A percentile compares a stretch with the other conserved stretches of the same genome.
Evolutionary conservation across 2,888 invertebrate genomes (phyloP).

Genomic region (Drosophila anceps): DNA sequence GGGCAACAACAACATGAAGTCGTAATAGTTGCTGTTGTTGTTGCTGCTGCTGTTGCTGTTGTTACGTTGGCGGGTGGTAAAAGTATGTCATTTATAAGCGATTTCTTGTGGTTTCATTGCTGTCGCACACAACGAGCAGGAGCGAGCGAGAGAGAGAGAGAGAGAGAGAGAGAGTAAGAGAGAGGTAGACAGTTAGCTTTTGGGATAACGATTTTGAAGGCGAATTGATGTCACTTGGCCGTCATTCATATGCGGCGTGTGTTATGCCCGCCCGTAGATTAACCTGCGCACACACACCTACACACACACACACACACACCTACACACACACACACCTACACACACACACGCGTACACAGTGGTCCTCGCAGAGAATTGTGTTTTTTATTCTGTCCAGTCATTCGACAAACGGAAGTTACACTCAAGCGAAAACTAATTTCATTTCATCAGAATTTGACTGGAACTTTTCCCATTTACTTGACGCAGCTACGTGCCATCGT

Average conservation of each 20-base stretch:
- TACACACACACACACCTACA: conserved; percentile 22
- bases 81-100: conserved; percentile 56
- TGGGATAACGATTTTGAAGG: conserved; percentile 56
- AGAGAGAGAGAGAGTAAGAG: not conserved
- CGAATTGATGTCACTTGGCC: conserved; percentile 68
- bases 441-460: conserved; percentile 74
- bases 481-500: conserved; percentile 66
- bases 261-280: conserved; percentile 46
- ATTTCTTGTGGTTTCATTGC: conserved; percentile 55
- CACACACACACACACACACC: conserved; percentile 14
- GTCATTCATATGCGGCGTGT: conserved; percentile 59
- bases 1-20: conserved; percentile 51
- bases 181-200: conserved; percentile 22
- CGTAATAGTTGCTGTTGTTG: conserved; percentile 38
- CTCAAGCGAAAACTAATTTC: conserved; percentile 74
- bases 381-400: conserved; percentile 57
- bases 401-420: conserved; percentile 68
- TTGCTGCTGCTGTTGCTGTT: conserved; percentile 21
- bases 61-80: conserved; percentile 27
- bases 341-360: conserved; percentile 8
- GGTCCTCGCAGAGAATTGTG: conserved; percentile 32
- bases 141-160: not conserved
- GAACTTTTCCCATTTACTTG: conserved; percentile 72
- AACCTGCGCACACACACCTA: conserved; percentile 39
- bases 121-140: conserved; percentile 17